Evolutionary conservation across 2,113 vertebrate species (phyloP).

Genomic region (Acrocephalus arundinaceus): DNA sequence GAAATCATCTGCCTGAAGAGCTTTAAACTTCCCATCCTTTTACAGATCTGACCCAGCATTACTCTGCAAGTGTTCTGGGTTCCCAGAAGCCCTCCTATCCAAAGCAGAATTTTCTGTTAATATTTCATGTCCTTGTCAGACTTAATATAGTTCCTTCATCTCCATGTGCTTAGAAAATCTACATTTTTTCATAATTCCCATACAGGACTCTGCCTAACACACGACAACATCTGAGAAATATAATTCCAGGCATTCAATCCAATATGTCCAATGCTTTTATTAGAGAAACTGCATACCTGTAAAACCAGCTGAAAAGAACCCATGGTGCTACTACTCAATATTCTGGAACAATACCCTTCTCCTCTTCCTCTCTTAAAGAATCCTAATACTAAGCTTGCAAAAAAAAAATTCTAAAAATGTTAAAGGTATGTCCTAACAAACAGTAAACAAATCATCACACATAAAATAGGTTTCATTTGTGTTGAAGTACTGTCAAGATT

Average conservation of each 20-base stretch:
- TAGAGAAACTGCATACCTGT: not conserved
- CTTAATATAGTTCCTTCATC: not conserved
- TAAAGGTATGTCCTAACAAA: not conserved
- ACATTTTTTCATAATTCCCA: not conserved
- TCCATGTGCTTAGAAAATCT: not conserved
- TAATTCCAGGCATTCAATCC: not conserved
- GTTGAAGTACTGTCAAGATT: not conserved
- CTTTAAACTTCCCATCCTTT: not conserved
- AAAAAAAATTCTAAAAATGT: not conserved
- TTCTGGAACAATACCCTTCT: not conserved
- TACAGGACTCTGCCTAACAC: not conserved
- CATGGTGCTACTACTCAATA: not conserved
- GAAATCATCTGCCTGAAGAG: conserved; percentile 12
- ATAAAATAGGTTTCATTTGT: not conserved
- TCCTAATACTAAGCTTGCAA: not conserved
- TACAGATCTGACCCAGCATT: not conserved
- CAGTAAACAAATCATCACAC: not conserved
- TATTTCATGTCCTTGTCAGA: not conserved
- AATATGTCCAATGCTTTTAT: not conserved
- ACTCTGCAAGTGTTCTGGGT: not conserved
- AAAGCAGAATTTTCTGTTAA: not conserved
- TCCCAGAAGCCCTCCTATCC: not conserved
- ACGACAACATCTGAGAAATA: not conserved
- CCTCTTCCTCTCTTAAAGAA: not conserved
- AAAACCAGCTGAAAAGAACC: not conserved